A percentile compares a stretch with the other conserved stretches of the same genome.
Conservation (phyloP, 2,113 vertebrate genomes). For the Uria aalge region DNA sequence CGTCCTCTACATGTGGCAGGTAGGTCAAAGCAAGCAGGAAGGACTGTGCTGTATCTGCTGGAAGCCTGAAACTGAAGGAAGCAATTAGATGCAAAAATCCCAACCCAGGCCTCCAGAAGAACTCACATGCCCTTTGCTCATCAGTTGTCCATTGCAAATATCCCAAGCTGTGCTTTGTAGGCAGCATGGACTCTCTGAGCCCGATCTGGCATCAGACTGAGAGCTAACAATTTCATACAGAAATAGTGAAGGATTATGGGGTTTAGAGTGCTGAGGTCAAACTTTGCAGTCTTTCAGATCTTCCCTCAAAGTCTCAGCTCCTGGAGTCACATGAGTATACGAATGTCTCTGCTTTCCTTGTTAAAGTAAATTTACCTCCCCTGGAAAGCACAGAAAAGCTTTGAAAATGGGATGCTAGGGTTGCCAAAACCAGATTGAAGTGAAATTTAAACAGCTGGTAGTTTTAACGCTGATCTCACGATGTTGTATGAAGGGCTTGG, state of each 20-base stretch:
- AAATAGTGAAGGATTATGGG: background rate
- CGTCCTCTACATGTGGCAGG: conserved; percentile 92
- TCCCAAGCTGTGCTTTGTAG: background rate
- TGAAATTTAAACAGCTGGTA: background rate
- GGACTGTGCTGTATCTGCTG: background rate
- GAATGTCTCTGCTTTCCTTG: background rate
- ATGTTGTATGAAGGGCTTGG: background rate
- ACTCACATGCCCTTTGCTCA: background rate
- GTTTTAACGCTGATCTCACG: background rate
- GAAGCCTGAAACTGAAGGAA: background rate
- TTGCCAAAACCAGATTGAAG: background rate
- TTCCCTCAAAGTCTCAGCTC: background rate
- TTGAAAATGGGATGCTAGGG: background rate
- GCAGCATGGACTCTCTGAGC: background rate
- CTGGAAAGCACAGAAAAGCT: background rate
- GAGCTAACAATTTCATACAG: background rate
- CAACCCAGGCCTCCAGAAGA: background rate
- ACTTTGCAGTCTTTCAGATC: background rate
- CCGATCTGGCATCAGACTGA: background rate
- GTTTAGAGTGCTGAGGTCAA: background rate
- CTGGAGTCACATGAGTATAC: background rate
- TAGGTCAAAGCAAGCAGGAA: conserved; percentile 40
- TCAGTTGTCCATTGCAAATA: background rate
- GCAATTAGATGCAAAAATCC: background rate
- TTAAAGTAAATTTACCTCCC: background rate